Evolutionary conservation across 2,888 invertebrate species (phyloP), one percentile per base, ranked within the genome.

Genomic region (Globia sparganii): DNA sequence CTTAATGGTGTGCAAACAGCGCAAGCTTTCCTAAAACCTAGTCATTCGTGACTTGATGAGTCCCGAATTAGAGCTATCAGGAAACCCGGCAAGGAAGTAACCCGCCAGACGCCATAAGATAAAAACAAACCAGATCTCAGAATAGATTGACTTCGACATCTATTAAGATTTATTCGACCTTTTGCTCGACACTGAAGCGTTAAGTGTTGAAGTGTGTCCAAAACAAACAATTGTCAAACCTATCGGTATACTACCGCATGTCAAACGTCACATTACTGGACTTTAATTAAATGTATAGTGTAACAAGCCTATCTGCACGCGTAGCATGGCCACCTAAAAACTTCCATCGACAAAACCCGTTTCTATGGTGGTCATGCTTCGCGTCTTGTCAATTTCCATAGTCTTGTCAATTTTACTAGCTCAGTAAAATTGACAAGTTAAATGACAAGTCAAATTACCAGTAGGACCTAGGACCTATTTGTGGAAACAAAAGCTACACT

Each of bases 111-210:
- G 65, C 43, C 34, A 75, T n/a, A 78, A 31, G 76, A 78, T 58
- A 53, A 65, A 78, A 78, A 66, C 76, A 82, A 78, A 65, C 18
- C 11, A 34, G 40, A 34, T 28, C 75, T 21, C 34, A 76, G 43
- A 82, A 78, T 82, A 78, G 6, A 72, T 25, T 28, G 0, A 31
- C 56, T 66, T 79, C 76, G 61, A 79, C 53, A 58, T 49, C 61
- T 40, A 49, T 64, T 65, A 72, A 65, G 73, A 68, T 78, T 83
- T 66, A 72, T 72, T 65, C 46, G 18, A 82, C 66, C 77, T 78
- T 78, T 82, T 82, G 77, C 59, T 28, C 58, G 56, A 78, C 67
- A 58, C 37, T 53, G 53, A 56, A 77, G 64, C 64, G 70, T 61
- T 13, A 43, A 65, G 67, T 72, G 61, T 77, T 65, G 72, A 66